These are phyloP conservation scores for Eleginops maclovinus DNA, from an alignment of 2,113 vertebrate genomes.

Conservation along the genomic window DNA sequence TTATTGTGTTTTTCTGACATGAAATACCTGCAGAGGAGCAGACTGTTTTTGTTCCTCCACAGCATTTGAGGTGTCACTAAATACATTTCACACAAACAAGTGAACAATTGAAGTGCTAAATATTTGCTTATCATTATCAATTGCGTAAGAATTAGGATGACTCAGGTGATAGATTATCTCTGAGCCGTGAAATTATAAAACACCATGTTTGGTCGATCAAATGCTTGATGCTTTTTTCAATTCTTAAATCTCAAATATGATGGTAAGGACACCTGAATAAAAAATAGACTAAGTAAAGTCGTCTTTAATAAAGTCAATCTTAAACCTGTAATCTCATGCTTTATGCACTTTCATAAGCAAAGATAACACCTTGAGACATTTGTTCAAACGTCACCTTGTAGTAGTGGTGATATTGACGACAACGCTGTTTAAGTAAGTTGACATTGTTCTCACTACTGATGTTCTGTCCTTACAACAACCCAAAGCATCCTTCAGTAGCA, in stretches of 20 bases:
- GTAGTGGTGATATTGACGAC: not conserved
- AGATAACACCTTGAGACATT: not conserved
- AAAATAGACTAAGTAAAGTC: not conserved
- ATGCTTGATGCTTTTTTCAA: not conserved
- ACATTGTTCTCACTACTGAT: not conserved
- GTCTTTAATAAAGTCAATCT: not conserved
- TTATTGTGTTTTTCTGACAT: slow-evolving; percentile 47
- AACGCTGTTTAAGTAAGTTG: not conserved
- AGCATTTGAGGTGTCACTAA: slow-evolving; percentile 13
- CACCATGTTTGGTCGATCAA: not conserved
- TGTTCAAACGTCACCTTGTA: slow-evolving; percentile 12
- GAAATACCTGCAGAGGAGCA: slow-evolving; percentile 43
- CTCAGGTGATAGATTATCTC: not conserved
- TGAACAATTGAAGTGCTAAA: not conserved
- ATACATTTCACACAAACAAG: not conserved
- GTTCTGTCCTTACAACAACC: not conserved
- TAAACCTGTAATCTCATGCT: not conserved
- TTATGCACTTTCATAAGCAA: not conserved
- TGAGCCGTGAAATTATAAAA: not conserved
- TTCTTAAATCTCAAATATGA: not conserved
- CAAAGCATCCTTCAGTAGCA: not conserved
- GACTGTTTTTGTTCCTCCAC: slow-evolving; percentile 42
- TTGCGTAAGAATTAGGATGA: not conserved
- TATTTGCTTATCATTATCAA: not conserved
- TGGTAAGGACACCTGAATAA: not conserved